Conservation (phyloP, 2,888 invertebrate genomes). For the Chrysodeixis includens region DNA sequence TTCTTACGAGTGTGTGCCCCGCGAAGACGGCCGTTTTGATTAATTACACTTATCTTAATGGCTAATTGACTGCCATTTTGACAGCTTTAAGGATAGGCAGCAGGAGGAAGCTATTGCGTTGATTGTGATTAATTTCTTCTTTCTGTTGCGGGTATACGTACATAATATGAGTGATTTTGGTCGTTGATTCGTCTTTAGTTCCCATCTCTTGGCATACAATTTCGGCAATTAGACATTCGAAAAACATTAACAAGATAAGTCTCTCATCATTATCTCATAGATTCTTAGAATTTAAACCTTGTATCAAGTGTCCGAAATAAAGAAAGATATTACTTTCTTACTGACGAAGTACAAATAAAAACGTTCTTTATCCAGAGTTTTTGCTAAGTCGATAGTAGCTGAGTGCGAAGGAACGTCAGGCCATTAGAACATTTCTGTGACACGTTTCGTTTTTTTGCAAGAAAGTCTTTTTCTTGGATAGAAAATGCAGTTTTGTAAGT, state of each 20-base stretch:
- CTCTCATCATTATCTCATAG: not conserved
- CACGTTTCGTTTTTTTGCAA: conserved; percentile 36
- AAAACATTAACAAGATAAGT: not conserved
- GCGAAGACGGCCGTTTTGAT: conserved; percentile 65
- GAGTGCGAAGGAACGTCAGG: conserved; percentile 51
- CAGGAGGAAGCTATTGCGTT: conserved; percentile 18
- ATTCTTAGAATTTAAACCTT: not conserved
- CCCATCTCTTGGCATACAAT: too few relatives aligned
- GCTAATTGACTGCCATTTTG: conserved; percentile 50
- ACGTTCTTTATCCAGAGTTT: conserved; percentile 36
- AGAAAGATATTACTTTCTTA: conserved; percentile 6
- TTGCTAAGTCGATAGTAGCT: conserved; percentile 49
- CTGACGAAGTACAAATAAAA: conserved; percentile 22
- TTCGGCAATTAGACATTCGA: too few relatives aligned
- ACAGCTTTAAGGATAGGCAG: conserved; percentile 35
- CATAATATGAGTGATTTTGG: not conserved
- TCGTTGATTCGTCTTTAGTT: too few relatives aligned
- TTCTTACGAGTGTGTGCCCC: conserved; percentile 41
- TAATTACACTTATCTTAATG: conserved; percentile 67
- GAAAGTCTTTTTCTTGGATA: conserved; percentile 20
- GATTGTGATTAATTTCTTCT: conserved; percentile 35
- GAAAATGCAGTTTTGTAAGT: conserved; percentile 45
- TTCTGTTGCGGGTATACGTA: not conserved
- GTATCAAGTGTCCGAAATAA: conserved; percentile 10
- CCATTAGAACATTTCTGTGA: conserved; percentile 53